Percentiles rank a stretch among this genome's conserved stretches.
phyloP scores from a whole-genome alignment of 2,797 vertebrate species.

The Dendrocincla tyrannina region DNA sequence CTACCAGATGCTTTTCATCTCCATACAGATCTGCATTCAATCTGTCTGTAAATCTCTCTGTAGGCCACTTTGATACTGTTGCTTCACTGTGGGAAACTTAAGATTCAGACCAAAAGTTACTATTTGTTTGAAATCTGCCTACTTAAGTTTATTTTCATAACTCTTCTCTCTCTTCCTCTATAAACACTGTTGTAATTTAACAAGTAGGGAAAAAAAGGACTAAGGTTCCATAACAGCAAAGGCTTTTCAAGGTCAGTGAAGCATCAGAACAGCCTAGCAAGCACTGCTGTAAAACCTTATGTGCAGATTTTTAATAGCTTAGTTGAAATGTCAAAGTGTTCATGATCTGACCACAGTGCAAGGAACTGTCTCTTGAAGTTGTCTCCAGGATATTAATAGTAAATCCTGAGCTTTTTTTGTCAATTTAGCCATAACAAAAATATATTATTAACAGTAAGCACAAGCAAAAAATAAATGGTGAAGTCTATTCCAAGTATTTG shows the following conservation, averaged over 20 bases:
- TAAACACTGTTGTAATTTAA: not conserved
- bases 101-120: not conserved
- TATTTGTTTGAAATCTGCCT: conserved; percentile 4
- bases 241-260: not conserved
- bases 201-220: not conserved
- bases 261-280: not conserved
- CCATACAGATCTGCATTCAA: not conserved
- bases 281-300: not conserved
- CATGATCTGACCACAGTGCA: not conserved
- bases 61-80: not conserved
- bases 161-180: not conserved
- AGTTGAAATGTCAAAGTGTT: not conserved
- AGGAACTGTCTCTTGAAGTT: not conserved
- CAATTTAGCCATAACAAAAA: not conserved
- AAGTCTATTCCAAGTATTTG: not conserved
- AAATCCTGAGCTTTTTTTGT: not conserved
- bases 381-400: not conserved
- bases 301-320: not conserved
- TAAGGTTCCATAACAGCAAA: not conserved
- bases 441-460: not conserved
- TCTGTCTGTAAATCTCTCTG: not conserved
- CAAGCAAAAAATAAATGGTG: not conserved
- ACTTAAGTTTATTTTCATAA: not conserved
- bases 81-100: not conserved
- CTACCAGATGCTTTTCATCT: not conserved